Evolutionary conservation across 2,113 vertebrate species (phyloP).

Genomic region (Equus przewalskii): DNA sequence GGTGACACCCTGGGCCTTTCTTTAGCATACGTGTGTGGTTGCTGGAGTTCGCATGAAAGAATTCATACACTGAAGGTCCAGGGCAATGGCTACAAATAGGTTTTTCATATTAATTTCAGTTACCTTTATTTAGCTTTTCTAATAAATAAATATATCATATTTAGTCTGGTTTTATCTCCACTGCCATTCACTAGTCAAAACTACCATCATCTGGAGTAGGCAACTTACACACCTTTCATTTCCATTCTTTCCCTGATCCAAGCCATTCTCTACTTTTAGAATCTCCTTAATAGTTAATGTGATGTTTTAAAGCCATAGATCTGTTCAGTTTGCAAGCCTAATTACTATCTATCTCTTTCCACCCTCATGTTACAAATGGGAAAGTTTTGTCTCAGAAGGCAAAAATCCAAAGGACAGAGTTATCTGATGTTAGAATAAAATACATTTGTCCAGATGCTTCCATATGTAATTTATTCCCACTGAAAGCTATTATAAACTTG

Average conservation of each 20-base stretch:
- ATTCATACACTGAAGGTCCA: not conserved
- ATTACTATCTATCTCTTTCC: not conserved
- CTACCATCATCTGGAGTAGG: not conserved
- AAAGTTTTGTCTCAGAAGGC: not conserved
- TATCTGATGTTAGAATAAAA: not conserved
- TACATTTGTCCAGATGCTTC: not conserved
- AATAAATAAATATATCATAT: not conserved
- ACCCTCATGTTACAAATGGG: not conserved
- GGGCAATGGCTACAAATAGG: not conserved
- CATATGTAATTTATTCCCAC: not conserved
- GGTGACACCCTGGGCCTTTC: not conserved
- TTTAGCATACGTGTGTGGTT: not conserved
- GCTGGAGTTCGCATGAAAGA: not conserved
- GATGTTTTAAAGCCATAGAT: not conserved
- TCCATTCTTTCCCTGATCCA: not conserved
- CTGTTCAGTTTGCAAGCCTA: not conserved
- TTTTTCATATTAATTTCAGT: not conserved
- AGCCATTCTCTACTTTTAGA: not conserved
- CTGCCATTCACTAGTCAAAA: not conserved
- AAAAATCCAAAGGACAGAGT: not conserved
- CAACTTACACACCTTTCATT: not conserved
- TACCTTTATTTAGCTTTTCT: not conserved
- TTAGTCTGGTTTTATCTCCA: not conserved
- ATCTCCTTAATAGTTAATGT: not conserved
- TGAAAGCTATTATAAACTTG: not conserved